Conservation (phyloP, 2,113 vertebrate genomes). For the Suricata suricatta region DNA sequence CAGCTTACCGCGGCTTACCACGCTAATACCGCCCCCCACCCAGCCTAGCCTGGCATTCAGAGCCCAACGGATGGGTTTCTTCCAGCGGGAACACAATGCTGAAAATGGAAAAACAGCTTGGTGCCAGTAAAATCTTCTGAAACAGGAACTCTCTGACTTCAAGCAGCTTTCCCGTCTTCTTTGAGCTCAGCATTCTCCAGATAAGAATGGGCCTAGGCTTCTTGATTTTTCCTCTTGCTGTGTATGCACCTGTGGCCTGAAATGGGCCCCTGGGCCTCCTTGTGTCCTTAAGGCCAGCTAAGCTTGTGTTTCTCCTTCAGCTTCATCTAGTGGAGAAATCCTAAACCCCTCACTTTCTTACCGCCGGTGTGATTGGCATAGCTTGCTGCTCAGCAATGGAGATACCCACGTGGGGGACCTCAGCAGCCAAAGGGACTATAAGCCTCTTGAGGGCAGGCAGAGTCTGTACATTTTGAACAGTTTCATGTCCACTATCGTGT, state of each 20-base stretch:
- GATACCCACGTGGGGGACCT: not conserved
- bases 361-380: not conserved
- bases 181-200: not conserved
- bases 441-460: not conserved
- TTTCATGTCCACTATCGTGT: not conserved
- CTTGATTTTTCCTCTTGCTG: conserved; percentile 6
- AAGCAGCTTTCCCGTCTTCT: not conserved
- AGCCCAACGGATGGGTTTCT: not conserved
- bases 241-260: not conserved
- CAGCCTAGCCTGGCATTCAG: not conserved
- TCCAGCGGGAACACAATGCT: not conserved
- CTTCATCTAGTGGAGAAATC: not conserved
- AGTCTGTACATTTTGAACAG: not conserved
- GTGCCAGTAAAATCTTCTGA: not conserved
- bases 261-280: not conserved
- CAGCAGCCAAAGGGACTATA: not conserved
- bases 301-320: not conserved
- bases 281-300: not conserved
- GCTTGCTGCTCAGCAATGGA: not conserved
- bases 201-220: not conserved
- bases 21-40: not conserved
- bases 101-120: not conserved
- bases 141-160: not conserved
- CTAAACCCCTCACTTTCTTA: not conserved
- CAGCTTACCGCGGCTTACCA: not conserved